Conservation (phyloP, 2,888 invertebrate genomes). For the Nemoura dubitans region DNA sequence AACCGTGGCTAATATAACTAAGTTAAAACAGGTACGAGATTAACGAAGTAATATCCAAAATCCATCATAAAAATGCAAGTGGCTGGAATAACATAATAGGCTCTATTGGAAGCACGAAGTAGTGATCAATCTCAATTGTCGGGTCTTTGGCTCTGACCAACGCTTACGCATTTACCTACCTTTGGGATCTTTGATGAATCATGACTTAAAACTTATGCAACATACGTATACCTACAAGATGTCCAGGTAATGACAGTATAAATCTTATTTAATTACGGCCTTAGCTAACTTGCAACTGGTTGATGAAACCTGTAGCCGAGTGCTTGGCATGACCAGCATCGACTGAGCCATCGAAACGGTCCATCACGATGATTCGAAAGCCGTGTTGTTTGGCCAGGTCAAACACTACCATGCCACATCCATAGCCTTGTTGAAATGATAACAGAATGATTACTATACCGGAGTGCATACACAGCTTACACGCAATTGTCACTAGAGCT, state of each 20-base stretch:
- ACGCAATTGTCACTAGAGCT: neutral
- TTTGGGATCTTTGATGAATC: neutral
- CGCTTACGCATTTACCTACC: neutral
- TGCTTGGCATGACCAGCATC: neutral
- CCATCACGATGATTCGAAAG: neutral
- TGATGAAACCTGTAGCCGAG: neutral
- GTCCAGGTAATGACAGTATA: neutral
- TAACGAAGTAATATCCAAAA: too few species aligned
- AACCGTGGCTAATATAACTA: too few species aligned
- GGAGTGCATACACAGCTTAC: neutral
- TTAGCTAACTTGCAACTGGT: slow-evolving; percentile 5
- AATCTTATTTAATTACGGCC: slow-evolving; percentile 4
- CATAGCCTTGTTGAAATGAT: slow-evolving; percentile 1
- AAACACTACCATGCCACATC: neutral
- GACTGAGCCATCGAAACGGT: neutral
- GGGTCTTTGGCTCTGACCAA: neutral
- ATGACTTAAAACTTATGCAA: neutral
- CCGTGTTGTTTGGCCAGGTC: neutral
- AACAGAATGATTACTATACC: neutral
- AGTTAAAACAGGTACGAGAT: too few species aligned
- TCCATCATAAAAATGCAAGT: too few species aligned
- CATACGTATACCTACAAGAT: neutral
- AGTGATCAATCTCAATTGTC: neutral
- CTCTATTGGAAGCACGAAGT: too few species aligned
- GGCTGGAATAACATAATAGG: too few species aligned